Base-by-base conservation (phyloP, 2,113 vertebrate genomes). In the Trematomus loennbergii region DNA sequence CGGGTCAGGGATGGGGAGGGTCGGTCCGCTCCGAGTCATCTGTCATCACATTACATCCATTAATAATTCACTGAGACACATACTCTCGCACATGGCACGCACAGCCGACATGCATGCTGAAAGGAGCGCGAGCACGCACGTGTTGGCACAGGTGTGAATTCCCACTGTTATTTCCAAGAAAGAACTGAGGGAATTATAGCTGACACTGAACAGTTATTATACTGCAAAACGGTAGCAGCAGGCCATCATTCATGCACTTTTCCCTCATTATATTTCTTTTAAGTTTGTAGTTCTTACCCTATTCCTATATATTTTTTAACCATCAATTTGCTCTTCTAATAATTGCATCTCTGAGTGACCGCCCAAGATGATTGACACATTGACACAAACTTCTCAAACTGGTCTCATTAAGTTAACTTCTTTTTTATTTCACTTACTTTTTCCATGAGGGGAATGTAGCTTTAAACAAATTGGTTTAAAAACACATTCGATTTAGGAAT, bases 61-160 rank as follows among this genome's bases (percentile, higher is more conserved):
- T 85, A 87, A 86, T 92, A 90, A 92, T 92, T 94, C 70, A 93
- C 53, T 50, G 13, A 78, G 85, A 93, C 91, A 82, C 62, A 9
- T 73, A 74, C 72, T 60, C 62, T 53, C 13, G 18, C 0, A 36
- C 49, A 48, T 77, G 59, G 36, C 79, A 59, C 57, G 50, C 79
- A 46, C 70, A 61, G 54, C 60, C 74, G 60, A 71, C 69, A 54
- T 46, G n/a, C 9, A 15, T 15, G 36, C 62, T 71, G 62, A 63
- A 78, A 53, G 63, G 13, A 71, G 64, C 25, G 61, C 13, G 25
- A 83, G 57, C 17, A 15, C 5, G 73, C 57, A 69, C 33, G 2
- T 74, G 61, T 81, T 22, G 58, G 54, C 63, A 40, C 77, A 67
- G 79, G 81, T 81, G 81, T 62, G 63, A 83, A 62, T 50, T 6